Evolutionary conservation across 2,113 vertebrate species (phyloP).

Genomic region (Microtus pennsylvanicus): DNA sequence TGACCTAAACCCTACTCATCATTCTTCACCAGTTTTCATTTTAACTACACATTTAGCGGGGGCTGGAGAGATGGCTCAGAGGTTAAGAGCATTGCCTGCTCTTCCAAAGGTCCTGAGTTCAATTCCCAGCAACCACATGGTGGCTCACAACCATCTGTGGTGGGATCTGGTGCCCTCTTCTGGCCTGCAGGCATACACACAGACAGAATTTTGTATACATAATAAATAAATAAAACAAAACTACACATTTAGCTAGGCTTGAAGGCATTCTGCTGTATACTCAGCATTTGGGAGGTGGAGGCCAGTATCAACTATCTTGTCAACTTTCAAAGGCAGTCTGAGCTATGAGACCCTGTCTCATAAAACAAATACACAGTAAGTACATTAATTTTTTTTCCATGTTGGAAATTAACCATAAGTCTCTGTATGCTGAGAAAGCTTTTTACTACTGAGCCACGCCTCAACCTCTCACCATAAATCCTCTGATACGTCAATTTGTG

Average conservation of each 20-base stretch:
- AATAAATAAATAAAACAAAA: too few species aligned
- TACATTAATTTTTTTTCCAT: background rate
- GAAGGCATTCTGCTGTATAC: background rate
- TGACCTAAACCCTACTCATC: background rate
- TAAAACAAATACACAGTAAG: background rate
- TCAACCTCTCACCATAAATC: background rate
- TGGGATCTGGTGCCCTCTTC: too few species aligned
- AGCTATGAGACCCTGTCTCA: background rate
- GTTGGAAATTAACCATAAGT: background rate
- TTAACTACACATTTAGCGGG: background rate
- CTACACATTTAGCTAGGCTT: background rate
- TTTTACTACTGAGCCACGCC: background rate
- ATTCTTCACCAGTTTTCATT: background rate
- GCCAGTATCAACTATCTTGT: background rate
- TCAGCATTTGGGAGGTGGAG: background rate
- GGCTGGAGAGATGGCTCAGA: too few species aligned
- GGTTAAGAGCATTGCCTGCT: too few species aligned
- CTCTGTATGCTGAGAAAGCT: background rate
- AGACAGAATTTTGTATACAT: too few species aligned
- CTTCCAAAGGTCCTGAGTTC: too few species aligned
- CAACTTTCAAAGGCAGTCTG: background rate
- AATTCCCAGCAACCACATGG: too few species aligned
- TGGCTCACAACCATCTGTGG: too few species aligned
- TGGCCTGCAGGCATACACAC: too few species aligned
- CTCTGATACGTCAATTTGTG: constrained; percentile 2